Base-by-base conservation (phyloP, 1,140 invertebrate species). In the Meloidogyne hapla region DNA sequence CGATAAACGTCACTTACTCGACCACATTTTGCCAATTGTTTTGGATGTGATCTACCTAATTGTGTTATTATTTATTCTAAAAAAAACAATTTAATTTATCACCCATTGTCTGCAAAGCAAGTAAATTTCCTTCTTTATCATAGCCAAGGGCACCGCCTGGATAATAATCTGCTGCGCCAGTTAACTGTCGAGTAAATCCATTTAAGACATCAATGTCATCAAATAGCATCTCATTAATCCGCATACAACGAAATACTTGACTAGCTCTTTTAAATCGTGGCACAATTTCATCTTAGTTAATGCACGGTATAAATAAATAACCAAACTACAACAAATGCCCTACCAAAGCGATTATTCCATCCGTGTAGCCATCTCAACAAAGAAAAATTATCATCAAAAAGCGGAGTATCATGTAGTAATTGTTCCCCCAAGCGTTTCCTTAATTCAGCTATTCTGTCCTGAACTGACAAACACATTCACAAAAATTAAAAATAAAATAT, bases 121-220 rank as follows among this genome's bases (percentile, higher is more conserved):
- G 28, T n/a, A 84, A 75, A 64, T 85, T 84, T 18, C 83, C 81
- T n/a, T 85, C 84, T 13, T 80, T 75, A 71, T 85, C 84, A 28
- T 79, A 79, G 28, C 84, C 80, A 28, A 85, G 79, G 10, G 87
- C 64, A 45, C 83, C 84, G 25, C 83, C 78, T 18, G 79, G 79
- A 72, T 69, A 80, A 66, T 80, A 81, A 26, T 80, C 73, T 26
- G 79, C 64, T 45, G 69, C 80, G 61, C 42, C 23, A 23, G 77
- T 75, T 12, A 81, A 13, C 1, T 42, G 40, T 3, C 61, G 25
- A 40, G 56, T 40, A 26, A 33, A 76, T n/a, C 21, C 45, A 63
- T 80, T 80, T 12, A 80, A 8, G 8, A 79, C 42, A 62, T 81
- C 79, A 18, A 81, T 61, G 66, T 76, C 67, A 23, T 81, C 79